These are phyloP conservation scores for Antheraea assamensis DNA, from an alignment of 2,888 invertebrate genomes.

Conservation along the genomic window DNA sequence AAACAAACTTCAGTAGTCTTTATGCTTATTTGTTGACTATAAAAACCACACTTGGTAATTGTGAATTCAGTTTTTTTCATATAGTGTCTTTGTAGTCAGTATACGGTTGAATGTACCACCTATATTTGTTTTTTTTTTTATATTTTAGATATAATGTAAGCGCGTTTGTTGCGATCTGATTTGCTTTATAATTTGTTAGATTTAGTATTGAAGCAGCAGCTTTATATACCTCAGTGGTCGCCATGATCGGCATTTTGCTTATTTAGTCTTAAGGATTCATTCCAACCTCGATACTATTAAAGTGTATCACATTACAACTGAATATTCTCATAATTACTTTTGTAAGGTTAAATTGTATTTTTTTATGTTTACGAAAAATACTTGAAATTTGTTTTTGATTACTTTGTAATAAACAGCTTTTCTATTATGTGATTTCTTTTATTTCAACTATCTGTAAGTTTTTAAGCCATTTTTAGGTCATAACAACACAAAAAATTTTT, in stretches of 20 bases:
- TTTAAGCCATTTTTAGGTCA: not conserved
- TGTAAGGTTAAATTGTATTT: not conserved
- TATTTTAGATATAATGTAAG: not conserved
- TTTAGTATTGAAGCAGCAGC: not conserved
- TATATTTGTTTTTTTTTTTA: slow-evolving; percentile 12
- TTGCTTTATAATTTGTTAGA: not conserved
- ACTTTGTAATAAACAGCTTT: slow-evolving; percentile 12
- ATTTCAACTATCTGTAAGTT: not conserved
- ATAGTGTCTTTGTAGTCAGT: not conserved
- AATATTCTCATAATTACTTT: not conserved
- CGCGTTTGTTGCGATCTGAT: slow-evolving; percentile 7
- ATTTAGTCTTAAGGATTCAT: slow-evolving; percentile 15
- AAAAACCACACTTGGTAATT: not conserved
- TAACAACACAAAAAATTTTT: too few species aligned
- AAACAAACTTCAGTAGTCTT: not conserved
- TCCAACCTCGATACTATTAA: not conserved
- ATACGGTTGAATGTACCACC: slow-evolving; percentile 2
- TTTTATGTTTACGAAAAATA: not conserved
- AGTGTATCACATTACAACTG: not conserved
- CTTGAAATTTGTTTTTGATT: slow-evolving; percentile 4
- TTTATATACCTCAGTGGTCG: slow-evolving; percentile 14
- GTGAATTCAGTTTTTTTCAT: not conserved
- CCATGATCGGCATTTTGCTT: slow-evolving; percentile 6
- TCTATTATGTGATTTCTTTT: not conserved
- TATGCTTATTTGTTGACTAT: not conserved